A percentile compares a stretch with the other conserved stretches of the same genome.
Evolutionary conservation across 2,797 vertebrate species (phyloP).

Genomic region (Mus spretus): DNA sequence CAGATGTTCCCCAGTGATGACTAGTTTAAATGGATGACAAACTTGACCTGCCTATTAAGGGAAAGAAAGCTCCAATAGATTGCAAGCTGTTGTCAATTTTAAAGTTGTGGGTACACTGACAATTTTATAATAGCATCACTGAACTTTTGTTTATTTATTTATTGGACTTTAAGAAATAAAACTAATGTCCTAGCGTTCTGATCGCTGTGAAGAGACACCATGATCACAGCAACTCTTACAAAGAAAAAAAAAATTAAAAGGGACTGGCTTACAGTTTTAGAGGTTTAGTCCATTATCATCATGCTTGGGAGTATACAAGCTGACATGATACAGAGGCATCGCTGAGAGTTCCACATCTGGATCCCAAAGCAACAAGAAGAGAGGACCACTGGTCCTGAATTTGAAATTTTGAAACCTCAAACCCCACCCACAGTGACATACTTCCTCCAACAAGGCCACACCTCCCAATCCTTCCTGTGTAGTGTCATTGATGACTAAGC

Average conservation of each 20-base stretch:
- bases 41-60: neutral
- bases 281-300: neutral
- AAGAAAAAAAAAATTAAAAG: neutral
- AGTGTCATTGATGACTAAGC: neutral
- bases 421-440: neutral
- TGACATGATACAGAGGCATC: neutral
- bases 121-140: neutral
- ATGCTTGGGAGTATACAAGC: too few species aligned
- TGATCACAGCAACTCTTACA: neutral
- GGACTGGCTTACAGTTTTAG: neutral
- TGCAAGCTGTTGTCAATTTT: constrained; percentile 9
- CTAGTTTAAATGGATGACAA: neutral
- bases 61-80: neutral
- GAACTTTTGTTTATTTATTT: neutral
- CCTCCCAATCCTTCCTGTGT: neutral
- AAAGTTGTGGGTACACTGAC: neutral
- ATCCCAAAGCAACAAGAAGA: neutral
- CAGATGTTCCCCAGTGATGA: neutral
- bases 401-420: neutral
- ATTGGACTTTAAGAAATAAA: neutral
- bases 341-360: neutral
- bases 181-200: neutral
- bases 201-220: neutral
- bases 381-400: neutral
- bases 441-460: neutral